Base-by-base conservation (phyloP, 92 coral and sea anemone genomes). In the Epizoanthus fatuus region DNA sequence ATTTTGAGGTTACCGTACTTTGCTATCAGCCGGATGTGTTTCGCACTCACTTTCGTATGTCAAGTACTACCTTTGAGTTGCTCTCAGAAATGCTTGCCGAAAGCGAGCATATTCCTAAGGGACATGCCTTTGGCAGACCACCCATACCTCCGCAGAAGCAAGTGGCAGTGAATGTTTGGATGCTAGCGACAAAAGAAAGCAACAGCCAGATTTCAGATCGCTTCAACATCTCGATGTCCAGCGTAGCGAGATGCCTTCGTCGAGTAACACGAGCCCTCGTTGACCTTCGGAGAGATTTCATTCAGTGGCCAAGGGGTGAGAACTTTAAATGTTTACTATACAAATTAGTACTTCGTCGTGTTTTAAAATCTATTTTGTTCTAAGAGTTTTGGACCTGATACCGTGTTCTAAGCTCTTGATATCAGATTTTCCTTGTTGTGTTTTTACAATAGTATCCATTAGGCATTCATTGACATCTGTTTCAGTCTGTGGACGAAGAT, bases 181-280 rank as follows among this genome's bases (percentile, higher is more conserved):
- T 73, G 15, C 70, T 84, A 83, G 93, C 86, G 51, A 85, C 85
- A 56, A 83, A 90, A 74, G 90, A 85, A 58, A 32, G 72, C 57
- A 16, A 74, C 60, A 62, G 87, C n/a, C 73, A 67, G 8, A 86
- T 85, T 7, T 86, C 87, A 37, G 93, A 90, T 55, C 65, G 93
- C 12, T 90, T 89, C 63, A 58, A 90, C 62, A 85, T 90, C 75
- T 79, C 87, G 16, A 72, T 84, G 93, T 78, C 79, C 63, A 85
- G 86, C 72, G 93, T 89, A 5, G 74, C 77, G 20, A 59, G 86
- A 66, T 83, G 64, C 37, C 67, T 90, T 79, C 87, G 65, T 13
- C 71, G 87, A 66, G 90, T 76, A 59, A 35, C 89, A 37, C 74
- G 42, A 54, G 93, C 93, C 13, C 87, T 90, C 35, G 35, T 29